Percentiles rank a stretch among this genome's conserved stretches.
Conservation (phyloP, 2,797 vertebrate species). For the Pelobates cultripes region DNA sequence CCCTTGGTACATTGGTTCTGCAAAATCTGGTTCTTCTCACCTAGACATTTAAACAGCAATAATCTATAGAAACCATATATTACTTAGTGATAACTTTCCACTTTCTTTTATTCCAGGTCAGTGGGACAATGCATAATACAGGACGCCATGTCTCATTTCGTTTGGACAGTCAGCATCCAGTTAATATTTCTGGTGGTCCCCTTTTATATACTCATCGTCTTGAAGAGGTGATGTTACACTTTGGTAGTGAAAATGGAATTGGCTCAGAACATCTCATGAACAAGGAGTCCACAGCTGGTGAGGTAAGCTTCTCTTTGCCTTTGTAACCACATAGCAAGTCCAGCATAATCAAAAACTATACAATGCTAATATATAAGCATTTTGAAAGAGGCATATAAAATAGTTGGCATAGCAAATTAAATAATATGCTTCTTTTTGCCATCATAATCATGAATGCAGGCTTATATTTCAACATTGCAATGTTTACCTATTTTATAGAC, state of each 20-base stretch:
- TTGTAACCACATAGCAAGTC: not conserved
- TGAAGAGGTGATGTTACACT: slow-evolving; percentile 68
- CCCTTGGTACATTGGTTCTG: too few species aligned
- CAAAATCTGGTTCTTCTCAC: too few species aligned
- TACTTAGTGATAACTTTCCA: not conserved
- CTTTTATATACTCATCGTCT: slow-evolving; percentile 71
- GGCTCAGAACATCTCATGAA: slow-evolving; percentile 72
- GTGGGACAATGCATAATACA: slow-evolving; percentile 70
- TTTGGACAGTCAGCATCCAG: slow-evolving; percentile 65
- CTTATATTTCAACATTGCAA: too few species aligned
- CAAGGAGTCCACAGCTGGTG: slow-evolving; percentile 52
- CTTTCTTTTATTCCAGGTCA: slow-evolving; percentile 58
- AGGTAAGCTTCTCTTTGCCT: slow-evolving; percentile 19
- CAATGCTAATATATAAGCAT: too few species aligned
- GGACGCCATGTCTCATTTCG: slow-evolving; percentile 70
- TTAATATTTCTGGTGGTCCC: slow-evolving; percentile 72
- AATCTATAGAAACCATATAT: too few species aligned
- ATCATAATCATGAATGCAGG: too few species aligned
- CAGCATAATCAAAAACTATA: too few species aligned
- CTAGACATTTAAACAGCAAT: too few species aligned
- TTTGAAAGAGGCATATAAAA: too few species aligned
- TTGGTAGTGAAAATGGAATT: slow-evolving; percentile 66
- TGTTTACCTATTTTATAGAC: too few species aligned
- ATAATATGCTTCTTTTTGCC: too few species aligned
- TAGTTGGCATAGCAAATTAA: too few species aligned